These are phyloP conservation scores for Mixornis gularis DNA, from an alignment of 2,113 vertebrate species.

Conservation along the genomic window DNA sequence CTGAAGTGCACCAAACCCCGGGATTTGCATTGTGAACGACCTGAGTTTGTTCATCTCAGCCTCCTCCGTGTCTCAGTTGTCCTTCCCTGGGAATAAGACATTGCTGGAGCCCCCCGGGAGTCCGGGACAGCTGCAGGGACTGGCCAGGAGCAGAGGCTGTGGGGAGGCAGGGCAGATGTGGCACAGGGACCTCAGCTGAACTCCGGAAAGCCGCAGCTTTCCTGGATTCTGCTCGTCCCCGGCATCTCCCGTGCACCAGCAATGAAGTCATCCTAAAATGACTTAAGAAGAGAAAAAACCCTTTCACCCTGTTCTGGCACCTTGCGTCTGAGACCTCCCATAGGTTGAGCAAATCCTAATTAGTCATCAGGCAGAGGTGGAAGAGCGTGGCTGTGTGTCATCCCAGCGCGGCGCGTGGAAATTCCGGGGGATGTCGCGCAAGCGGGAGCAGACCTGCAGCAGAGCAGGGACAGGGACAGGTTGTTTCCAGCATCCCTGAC, in stretches of 20 bases:
- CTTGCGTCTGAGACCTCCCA: neutral
- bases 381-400: neutral
- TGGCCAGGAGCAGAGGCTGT: neutral
- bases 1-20: neutral
- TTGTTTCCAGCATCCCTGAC: neutral
- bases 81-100: neutral
- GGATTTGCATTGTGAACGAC: neutral
- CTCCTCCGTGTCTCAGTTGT: neutral
- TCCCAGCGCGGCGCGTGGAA: rapidly evolving
- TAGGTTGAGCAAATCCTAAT: neutral
- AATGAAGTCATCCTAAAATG: neutral
- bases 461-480: neutral
- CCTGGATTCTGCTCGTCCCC: neutral
- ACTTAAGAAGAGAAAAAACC: neutral
- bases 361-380: neutral
- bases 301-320: neutral
- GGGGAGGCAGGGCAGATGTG: neutral
- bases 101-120: rapidly evolving
- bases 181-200: neutral
- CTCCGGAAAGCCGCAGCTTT: neutral
- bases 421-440: neutral
- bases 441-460: neutral
- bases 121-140: neutral
- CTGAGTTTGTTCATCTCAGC: rapidly evolving
- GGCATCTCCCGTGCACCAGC: neutral